Evolutionary conservation across 2,113 vertebrate species (phyloP).

Genomic region (Corapipo altera): DNA sequence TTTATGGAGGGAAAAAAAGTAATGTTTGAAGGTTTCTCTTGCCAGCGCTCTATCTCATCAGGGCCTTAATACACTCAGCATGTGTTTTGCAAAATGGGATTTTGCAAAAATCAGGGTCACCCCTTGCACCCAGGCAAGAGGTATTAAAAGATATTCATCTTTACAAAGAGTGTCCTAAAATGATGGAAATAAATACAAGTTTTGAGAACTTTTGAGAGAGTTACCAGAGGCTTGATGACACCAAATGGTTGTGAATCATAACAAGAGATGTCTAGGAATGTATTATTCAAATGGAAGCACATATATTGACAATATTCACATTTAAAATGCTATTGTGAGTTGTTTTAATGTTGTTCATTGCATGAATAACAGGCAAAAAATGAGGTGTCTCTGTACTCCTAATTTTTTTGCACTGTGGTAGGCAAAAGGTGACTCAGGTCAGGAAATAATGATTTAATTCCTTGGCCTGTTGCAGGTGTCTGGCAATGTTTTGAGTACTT

Average conservation of each 20-base stretch:
- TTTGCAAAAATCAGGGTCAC: slow-evolving; percentile 33
- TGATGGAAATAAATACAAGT: slow-evolving; percentile 24
- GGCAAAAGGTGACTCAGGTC: not conserved
- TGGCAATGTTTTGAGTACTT: not conserved
- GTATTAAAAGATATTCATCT: slow-evolving; percentile 49
- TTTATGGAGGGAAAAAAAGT: slow-evolving; percentile 46
- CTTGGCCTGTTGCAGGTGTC: not conserved
- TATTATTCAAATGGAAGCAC: not conserved
- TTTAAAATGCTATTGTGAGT: not conserved
- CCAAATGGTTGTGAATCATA: not conserved
- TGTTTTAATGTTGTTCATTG: not conserved
- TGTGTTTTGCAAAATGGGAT: slow-evolving; percentile 53
- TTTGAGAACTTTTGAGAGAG: slow-evolving; percentile 19
- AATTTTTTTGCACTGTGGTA: not conserved
- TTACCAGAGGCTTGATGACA: not conserved
- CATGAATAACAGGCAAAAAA: not conserved
- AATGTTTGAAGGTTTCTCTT: slow-evolving; percentile 34
- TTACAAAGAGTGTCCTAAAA: slow-evolving; percentile 19
- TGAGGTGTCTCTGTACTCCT: not conserved
- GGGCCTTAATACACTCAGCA: slow-evolving; percentile 16
- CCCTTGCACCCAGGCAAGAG: not conserved
- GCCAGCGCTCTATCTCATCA: slow-evolving; percentile 26
- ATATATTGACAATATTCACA: not conserved
- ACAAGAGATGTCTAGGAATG: not conserved
- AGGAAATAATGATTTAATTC: not conserved